Evolutionary conservation across 2,113 vertebrate genomes (phyloP).

Genomic region (Tylochromis polylepis): DNA sequence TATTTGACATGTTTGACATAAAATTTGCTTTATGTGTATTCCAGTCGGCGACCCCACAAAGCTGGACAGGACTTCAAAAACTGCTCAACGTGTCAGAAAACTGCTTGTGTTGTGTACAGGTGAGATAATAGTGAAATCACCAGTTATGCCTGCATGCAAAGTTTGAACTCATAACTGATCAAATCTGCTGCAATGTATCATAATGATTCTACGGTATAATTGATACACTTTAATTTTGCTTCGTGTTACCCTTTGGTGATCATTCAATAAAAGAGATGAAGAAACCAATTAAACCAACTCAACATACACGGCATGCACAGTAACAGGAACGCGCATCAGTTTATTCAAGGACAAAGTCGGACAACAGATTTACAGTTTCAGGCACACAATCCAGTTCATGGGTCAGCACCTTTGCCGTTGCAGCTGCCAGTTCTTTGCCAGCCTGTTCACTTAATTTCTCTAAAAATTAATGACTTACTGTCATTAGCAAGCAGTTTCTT

Average conservation of each 20-base stretch:
- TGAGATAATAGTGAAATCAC: slow-evolving; percentile 28
- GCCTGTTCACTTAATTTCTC: not conserved
- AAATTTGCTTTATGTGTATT: not conserved
- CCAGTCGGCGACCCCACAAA: slow-evolving; percentile 49
- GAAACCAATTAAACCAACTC: not conserved
- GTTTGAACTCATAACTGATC: not conserved
- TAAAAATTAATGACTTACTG: slow-evolving; percentile 37
- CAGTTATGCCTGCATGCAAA: not conserved
- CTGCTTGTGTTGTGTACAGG: slow-evolving; percentile 76
- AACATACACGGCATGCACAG: not conserved
- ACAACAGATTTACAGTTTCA: not conserved
- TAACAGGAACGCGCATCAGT: not conserved
- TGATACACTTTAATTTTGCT: not conserved
- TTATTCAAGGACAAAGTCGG: not conserved
- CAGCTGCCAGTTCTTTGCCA: not conserved
- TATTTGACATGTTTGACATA: not conserved
- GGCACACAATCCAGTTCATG: not conserved
- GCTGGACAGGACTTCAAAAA: slow-evolving; percentile 71
- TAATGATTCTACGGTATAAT: not conserved
- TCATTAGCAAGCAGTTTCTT: not conserved
- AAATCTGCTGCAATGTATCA: not conserved
- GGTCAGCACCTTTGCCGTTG: not conserved
- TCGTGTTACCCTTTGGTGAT: not conserved
- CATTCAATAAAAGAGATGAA: not conserved
- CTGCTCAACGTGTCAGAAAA: slow-evolving; percentile 73